These are phyloP conservation scores for Lordiphosa fenestrarum DNA, from an alignment of 2,888 invertebrate species.

Conservation along the genomic window DNA sequence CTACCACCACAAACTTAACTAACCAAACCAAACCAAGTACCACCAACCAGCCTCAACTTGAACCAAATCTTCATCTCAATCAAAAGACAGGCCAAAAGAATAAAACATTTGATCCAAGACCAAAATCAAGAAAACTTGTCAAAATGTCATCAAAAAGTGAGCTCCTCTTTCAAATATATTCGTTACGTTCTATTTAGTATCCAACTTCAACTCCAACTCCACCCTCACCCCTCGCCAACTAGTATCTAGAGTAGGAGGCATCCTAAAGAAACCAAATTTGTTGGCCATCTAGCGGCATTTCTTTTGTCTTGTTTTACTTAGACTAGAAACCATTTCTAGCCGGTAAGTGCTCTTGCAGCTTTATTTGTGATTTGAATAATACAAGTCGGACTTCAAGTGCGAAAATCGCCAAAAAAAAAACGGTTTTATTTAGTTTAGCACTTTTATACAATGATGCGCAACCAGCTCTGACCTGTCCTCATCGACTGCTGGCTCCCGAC, in stretches of 20 bases:
- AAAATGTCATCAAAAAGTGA: conserved; percentile 66
- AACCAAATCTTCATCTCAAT: conserved; percentile 12
- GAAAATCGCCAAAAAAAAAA: too few relatives aligned
- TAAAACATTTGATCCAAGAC: conserved; percentile 4
- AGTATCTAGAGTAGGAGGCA: background rate
- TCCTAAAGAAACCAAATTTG: conserved; percentile 11
- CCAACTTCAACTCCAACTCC: background rate
- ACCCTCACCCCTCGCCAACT: conserved; percentile 4
- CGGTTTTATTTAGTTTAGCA: too few relatives aligned
- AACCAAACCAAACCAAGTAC: conserved; percentile 24
- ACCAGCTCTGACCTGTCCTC: too few relatives aligned
- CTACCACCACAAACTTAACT: conserved; percentile 33
- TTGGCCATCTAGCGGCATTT: conserved; percentile 41
- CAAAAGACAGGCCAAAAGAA: conserved; percentile 9
- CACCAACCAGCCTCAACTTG: conserved; percentile 36
- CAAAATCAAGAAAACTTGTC: conserved; percentile 28
- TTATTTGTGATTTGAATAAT: background rate
- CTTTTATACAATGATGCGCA: too few relatives aligned
- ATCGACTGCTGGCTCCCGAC: too few relatives aligned
- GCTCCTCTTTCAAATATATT: conserved; percentile 29
- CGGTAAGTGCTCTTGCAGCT: conserved; percentile 15
- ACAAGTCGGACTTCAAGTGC: too few relatives aligned
- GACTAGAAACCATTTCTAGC: too few relatives aligned
- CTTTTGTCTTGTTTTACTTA: too few relatives aligned
- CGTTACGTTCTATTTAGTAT: conserved; percentile 1